phyloP scores from a whole-genome alignment of 2,113 vertebrate genomes.

The Scytalopus superciliaris region DNA sequence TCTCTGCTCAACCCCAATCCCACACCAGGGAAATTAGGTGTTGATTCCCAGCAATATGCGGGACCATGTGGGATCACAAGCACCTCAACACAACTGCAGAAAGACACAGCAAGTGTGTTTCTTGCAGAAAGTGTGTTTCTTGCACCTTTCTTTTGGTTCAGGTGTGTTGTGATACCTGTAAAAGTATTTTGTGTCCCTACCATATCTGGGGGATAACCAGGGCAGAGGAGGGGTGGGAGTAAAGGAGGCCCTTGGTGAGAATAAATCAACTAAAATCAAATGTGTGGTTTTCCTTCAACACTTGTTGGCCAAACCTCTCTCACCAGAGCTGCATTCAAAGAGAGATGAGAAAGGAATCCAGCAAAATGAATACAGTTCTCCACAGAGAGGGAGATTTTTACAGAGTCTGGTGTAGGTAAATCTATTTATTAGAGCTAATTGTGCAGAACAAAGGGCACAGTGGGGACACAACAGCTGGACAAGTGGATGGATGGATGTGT shows the following conservation, averaged over 20 bases:
- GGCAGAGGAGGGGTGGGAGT: not conserved
- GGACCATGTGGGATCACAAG: not conserved
- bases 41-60: not conserved
- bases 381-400: not conserved
- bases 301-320: not conserved
- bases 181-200: not conserved
- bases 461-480: fast-evolving
- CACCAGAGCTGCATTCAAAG: not conserved
- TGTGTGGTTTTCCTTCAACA: not conserved
- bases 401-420: fast-evolving
- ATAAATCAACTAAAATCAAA: not conserved
- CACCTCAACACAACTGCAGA: fast-evolving
- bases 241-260: not conserved
- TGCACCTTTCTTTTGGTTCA: not conserved
- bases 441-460: not conserved
- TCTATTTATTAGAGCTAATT: not conserved
- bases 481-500: fast-evolving
- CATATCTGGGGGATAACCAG: not conserved
- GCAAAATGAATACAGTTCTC: not conserved
- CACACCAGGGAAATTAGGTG: not conserved
- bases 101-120: fast-evolving
- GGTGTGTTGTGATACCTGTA: not conserved
- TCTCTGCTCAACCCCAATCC: not conserved
- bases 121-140: no score
- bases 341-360: not conserved